These are phyloP conservation scores for Hipposideros larvatus DNA, from an alignment of 2,797 vertebrate genomes.

Conservation along the genomic window DNA sequence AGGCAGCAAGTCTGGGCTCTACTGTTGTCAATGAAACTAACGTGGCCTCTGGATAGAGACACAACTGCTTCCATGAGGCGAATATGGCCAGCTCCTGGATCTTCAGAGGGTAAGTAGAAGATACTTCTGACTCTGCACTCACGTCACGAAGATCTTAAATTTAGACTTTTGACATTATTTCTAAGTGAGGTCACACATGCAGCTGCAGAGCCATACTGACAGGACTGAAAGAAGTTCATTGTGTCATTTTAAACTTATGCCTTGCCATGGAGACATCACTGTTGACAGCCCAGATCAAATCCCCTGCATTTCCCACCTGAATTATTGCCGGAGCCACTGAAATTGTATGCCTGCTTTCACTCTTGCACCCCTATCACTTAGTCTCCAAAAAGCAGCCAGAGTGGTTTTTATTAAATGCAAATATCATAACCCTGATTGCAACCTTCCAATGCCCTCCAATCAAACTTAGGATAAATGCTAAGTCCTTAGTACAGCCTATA, in stretches of 20 bases:
- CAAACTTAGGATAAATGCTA: conserved; percentile 26
- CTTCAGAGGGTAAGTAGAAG: background rate
- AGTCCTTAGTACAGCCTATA: background rate
- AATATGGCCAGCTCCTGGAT: background rate
- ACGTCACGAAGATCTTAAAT: conserved; percentile 11
- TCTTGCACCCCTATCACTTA: background rate
- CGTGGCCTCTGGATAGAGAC: background rate
- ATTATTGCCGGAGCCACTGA: background rate
- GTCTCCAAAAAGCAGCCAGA: background rate
- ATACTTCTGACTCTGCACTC: background rate
- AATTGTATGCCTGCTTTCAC: background rate
- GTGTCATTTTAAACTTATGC: conserved; percentile 46
- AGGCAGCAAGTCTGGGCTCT: background rate
- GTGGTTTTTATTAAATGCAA: background rate
- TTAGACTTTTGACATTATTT: conserved; percentile 71
- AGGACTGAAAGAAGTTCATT: conserved; percentile 65
- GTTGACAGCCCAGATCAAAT: background rate
- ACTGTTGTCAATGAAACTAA: background rate
- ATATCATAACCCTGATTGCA: background rate
- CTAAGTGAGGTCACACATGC: conserved; percentile 71
- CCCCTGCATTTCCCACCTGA: conserved; percentile 41
- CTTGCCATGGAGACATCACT: background rate
- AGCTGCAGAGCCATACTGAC: conserved; percentile 29
- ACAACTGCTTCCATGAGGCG: background rate
- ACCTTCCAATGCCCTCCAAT: background rate